Evolutionary conservation across 2,888 invertebrate genomes (phyloP), one percentile per base, ranked within the genome.

Genomic region (Drosophila kokeensis): DNA sequence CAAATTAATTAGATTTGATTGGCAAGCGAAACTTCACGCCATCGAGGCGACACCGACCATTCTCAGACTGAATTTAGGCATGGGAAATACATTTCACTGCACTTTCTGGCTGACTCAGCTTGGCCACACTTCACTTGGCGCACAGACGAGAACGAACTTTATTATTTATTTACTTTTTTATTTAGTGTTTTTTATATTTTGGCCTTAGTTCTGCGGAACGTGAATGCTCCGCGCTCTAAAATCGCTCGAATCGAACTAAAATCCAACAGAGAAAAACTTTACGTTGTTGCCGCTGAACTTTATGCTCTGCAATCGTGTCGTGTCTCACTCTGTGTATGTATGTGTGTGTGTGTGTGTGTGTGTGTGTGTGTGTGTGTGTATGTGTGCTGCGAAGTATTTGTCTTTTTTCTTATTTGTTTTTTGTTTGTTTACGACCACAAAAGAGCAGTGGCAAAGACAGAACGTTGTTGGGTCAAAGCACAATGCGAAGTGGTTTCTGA

Each of bases 201-300:
- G 45, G 45, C 45, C 49, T 50, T 57, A 55, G 32, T 64, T 30
- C 4, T 54, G 71, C 60, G 73, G 65, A 64, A 79, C 76, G 69
- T 61, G 55, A 57, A 84, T 75, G 81, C 77, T 85, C 90, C 89
- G 87, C 82, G 73, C 90, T 87, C 83, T 78, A 85, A 87, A 89
- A 87, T 79, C 80, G 87, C 79, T 80, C 87, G 77, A 87, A 89
- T 85, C 88, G 78, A 85, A 90, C 88, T 88, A 78, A 90, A 75
- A 67, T 54, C 69, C 65, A 60, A 61, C 69, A 66, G 80, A 79
- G 87, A 83, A 88, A 81, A 84, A 87, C 87, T 84, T 84, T 76
- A 84, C 80, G 81, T 82, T 82, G 69, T 69, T 77, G 77, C 72
- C 73, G 71, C 83, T 90, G 87, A 90, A 87, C 87, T 90, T 89